Conservation (phyloP, 2,113 vertebrate species). For the Rhineura floridana region DNA sequence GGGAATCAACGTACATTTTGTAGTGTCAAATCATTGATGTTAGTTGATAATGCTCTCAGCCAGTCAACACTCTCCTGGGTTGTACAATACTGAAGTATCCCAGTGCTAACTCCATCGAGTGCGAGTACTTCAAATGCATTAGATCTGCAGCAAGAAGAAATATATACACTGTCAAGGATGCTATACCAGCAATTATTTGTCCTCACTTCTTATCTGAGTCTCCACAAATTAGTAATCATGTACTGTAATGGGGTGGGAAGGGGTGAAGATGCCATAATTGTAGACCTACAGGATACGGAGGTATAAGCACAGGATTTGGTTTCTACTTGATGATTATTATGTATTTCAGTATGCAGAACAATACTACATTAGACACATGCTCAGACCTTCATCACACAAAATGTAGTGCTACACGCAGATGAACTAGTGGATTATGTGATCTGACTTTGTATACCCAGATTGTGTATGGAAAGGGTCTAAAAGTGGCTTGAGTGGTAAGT, state of each 20-base stretch:
- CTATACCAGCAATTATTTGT: constrained; percentile 26
- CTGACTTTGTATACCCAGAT: not conserved
- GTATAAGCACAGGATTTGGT: constrained; percentile 20
- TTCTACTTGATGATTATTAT: not conserved
- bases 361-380: not conserved
- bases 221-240: constrained; percentile 23
- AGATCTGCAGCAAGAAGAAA: constrained; percentile 79
- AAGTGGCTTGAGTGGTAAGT: not conserved
- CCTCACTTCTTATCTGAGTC: constrained; percentile 22
- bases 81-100: constrained; percentile 90
- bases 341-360: constrained; percentile 3
- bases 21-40: constrained; percentile 87
- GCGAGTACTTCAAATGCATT: constrained; percentile 90
- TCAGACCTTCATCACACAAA: not conserved
- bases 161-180: constrained; percentile 51
- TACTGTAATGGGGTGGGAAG: constrained; percentile 17
- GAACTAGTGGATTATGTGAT: not conserved
- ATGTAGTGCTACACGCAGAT: not conserved
- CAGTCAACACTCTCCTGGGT: constrained; percentile 91
- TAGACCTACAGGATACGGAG: constrained; percentile 36
- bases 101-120: constrained; percentile 85
- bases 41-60: constrained; percentile 91
- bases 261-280: constrained; percentile 19
- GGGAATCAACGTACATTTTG: constrained; percentile 85
- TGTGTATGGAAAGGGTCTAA: not conserved